Conservation (phyloP, 2,797 vertebrate species). For the Ctenosaura bakeri region DNA sequence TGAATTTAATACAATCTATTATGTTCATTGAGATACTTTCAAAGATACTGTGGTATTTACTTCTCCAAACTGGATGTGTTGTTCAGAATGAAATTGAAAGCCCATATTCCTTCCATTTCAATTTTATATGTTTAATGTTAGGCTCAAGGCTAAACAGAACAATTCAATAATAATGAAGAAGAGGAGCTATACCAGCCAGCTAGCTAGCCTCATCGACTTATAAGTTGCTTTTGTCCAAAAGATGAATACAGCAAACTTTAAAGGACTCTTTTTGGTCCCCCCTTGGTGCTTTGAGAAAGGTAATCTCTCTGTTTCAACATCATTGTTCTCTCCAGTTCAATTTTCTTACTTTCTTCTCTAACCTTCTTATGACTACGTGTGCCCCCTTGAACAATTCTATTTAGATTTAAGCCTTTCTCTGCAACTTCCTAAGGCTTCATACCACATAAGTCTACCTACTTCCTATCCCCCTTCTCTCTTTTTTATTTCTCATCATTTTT, state of each 20-base stretch:
- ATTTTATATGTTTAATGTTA: background rate
- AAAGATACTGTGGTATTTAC: slow-evolving; percentile 22
- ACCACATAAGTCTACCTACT: background rate
- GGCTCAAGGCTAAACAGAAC: background rate
- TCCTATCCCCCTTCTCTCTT: background rate
- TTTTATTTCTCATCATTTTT: no score
- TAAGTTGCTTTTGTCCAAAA: background rate
- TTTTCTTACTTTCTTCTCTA: background rate
- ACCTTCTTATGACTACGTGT: no score
- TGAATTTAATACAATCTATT: slow-evolving; percentile 33
- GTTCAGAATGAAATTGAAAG: slow-evolving; percentile 14
- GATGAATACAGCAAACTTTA: background rate
- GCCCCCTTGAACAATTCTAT: background rate
- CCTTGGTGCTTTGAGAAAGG: no score
- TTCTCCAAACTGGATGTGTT: slow-evolving; percentile 27
- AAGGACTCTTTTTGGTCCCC: background rate
- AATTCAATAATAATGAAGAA: no score
- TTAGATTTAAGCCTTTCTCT: background rate
- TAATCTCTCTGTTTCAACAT: no score
- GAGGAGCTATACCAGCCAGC: no score
- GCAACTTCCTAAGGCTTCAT: background rate
- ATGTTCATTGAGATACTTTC: slow-evolving; percentile 13
- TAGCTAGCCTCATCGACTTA: no score
- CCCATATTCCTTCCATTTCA: slow-evolving; percentile 15
- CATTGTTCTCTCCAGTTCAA: background rate